A percentile compares a stretch with the other conserved stretches of the same genome.
Evolutionary conservation across 2,113 vertebrate genomes (phyloP).

Genomic region (Piaya cayana): DNA sequence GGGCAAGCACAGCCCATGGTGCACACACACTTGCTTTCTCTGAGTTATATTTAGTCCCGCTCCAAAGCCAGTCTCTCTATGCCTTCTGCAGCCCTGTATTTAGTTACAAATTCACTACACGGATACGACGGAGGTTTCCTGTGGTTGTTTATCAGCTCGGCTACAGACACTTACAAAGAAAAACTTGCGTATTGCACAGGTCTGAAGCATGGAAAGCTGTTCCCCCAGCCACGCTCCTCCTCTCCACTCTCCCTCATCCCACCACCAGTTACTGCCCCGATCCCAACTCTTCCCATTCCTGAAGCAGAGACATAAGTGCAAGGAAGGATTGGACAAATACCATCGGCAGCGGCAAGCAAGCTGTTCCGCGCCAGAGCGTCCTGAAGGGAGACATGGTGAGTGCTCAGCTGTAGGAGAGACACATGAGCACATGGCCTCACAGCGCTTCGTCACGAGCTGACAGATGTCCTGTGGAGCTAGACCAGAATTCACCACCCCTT

Average conservation of each 20-base stretch:
- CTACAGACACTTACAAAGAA: not conserved
- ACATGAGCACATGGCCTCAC: fast-evolving
- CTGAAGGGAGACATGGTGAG: fast-evolving
- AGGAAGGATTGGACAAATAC: not conserved
- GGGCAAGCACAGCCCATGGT: not conserved
- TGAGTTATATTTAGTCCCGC: not conserved
- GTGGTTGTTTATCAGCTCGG: not conserved
- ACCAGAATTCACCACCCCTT: not conserved
- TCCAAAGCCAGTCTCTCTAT: not conserved
- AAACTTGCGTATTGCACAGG: not conserved
- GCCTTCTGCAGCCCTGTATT: not conserved
- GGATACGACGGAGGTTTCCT: not conserved
- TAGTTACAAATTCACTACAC: not conserved
- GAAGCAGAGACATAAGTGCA: fast-evolving
- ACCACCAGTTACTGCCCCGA: fast-evolving
- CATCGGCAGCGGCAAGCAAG: fast-evolving
- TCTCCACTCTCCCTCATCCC: not conserved
- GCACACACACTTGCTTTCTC: not conserved
- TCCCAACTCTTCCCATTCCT: not conserved
- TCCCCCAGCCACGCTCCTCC: fast-evolving
- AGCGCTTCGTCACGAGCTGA: fast-evolving
- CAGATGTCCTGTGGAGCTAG: not conserved
- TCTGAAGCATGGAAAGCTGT: not conserved
- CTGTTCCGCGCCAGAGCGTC: fast-evolving
- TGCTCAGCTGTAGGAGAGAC: not conserved